These are phyloP conservation scores for Sinhomidia bicolor DNA, from an alignment of 2,888 invertebrate species.

Conservation along the genomic window DNA sequence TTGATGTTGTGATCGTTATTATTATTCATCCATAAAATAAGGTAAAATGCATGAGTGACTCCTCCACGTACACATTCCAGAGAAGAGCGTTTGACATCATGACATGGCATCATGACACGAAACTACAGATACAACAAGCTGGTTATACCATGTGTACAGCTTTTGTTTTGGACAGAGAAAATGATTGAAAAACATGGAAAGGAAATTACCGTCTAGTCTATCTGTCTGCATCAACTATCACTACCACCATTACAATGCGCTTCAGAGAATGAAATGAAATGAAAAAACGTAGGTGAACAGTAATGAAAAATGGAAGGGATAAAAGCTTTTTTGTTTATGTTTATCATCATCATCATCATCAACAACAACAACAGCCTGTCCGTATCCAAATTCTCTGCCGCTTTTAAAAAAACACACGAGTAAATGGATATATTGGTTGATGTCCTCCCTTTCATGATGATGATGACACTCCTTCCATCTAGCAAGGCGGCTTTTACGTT, in stretches of 20 bases:
- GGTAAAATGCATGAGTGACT: background rate
- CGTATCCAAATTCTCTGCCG: too few relatives aligned
- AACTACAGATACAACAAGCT: too few relatives aligned
- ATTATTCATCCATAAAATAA: background rate
- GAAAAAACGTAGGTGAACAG: background rate
- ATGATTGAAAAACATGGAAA: conserved; percentile 17
- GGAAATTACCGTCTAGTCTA: conserved; percentile 1
- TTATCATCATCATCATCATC: background rate
- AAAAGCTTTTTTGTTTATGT: background rate
- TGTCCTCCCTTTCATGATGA: too few relatives aligned
- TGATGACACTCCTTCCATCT: too few relatives aligned
- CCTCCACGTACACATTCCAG: background rate
- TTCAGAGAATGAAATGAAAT: background rate
- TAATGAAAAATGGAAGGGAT: background rate
- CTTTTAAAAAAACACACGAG: background rate
- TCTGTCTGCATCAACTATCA: too few relatives aligned
- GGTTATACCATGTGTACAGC: too few relatives aligned
- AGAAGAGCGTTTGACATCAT: too few relatives aligned
- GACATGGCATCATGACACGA: too few relatives aligned
- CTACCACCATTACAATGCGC: too few relatives aligned
- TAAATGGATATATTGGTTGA: background rate
- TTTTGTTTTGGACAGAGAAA: background rate
- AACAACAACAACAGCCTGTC: too few relatives aligned
- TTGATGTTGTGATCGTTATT: background rate
- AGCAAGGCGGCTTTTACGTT: too few relatives aligned